Base-by-base conservation (phyloP, 23 tunicate species). In the Botrylloides violaceus region DNA sequence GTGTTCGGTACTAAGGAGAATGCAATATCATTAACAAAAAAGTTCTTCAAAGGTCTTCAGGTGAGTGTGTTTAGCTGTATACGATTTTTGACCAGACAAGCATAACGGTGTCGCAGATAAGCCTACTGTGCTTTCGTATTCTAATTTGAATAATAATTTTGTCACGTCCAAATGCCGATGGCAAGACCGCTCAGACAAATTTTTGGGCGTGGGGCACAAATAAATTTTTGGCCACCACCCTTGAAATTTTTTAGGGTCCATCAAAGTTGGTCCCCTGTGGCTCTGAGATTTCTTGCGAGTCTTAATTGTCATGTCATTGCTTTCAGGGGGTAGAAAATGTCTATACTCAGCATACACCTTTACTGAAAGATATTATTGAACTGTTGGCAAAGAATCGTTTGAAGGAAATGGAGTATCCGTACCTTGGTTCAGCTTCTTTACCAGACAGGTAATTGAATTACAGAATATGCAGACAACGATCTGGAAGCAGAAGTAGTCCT, bases 281-380 rank as follows among this genome's bases (percentile, higher is more conserved):
- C n/a, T n/a, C n/a, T n/a, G n/a, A n/a, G n/a, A n/a, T n/a, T n/a
- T n/a, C n/a, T n/a, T n/a, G n/a, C n/a, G n/a, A n/a, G n/a, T n/a
- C n/a, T n/a, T n/a, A n/a, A n/a, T n/a, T n/a, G n/a, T n/a, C n/a
- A n/a, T n/a, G n/a, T n/a, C n/a, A n/a, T n/a, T n/a, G n/a, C 29
- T 3, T 70, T 6, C 71, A 95, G 77, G 99, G 99, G 4, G 99
- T 95, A 26, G 95, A 95, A 75, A 95, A 95, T 81, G 94, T 95
- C 21, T 95, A 95, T 77, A 95, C 99, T 2, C 99, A 95, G 43
- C 99, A 95, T 55, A 81, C 55, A 3, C 99, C 99, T 26, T 66
- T 66, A 37, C 68, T 95, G 24, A 79, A 79, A 63, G 80, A 71
- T 49, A 79, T 64, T 36, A 43, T 95, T 0, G 96, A 82, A 58